A percentile compares a stretch with the other conserved stretches of the same genome.
Evolutionary conservation across 2,888 invertebrate species (phyloP).

Genomic region (Pollenia angustigena): DNA sequence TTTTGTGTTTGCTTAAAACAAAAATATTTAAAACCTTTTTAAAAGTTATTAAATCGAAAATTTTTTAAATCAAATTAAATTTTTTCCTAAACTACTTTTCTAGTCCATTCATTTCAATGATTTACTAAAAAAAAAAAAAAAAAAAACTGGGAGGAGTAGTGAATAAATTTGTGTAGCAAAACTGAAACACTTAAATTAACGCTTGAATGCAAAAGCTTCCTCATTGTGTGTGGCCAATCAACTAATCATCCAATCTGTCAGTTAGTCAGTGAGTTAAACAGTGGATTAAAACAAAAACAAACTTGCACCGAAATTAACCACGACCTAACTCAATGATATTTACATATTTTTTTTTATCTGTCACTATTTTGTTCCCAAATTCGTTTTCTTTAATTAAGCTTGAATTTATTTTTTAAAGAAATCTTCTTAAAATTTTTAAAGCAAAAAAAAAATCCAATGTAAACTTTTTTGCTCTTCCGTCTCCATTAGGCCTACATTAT

Average conservation of each 20-base stretch:
- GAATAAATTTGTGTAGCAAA: conserved; percentile 11
- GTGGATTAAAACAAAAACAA: neutral
- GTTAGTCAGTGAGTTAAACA: neutral
- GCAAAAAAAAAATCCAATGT: no score
- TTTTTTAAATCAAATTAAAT: neutral
- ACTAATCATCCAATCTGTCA: conserved; percentile 37
- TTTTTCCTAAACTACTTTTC: neutral
- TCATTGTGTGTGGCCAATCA: conserved; percentile 14
- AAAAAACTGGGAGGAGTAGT: neutral
- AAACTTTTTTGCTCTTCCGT: neutral
- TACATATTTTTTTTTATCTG: neutral
- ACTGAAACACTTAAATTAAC: conserved; percentile 16
- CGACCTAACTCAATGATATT: conserved; percentile 57
- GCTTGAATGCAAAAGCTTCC: conserved; percentile 52
- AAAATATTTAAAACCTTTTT: no score
- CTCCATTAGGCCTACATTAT: conserved; percentile 18
- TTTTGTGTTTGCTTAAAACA: no score
- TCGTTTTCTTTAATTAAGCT: conserved; percentile 3
- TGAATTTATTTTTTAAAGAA: conserved; percentile 12
- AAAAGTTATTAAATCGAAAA: no score
- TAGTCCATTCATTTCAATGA: conserved; percentile 5
- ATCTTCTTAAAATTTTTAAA: neutral
- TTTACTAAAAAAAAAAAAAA: no score
- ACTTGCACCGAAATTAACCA: conserved; percentile 1
- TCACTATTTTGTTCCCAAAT: neutral